Base-by-base conservation (phyloP, 2,113 vertebrate genomes). In the Chaenocephalus aceratus region DNA sequence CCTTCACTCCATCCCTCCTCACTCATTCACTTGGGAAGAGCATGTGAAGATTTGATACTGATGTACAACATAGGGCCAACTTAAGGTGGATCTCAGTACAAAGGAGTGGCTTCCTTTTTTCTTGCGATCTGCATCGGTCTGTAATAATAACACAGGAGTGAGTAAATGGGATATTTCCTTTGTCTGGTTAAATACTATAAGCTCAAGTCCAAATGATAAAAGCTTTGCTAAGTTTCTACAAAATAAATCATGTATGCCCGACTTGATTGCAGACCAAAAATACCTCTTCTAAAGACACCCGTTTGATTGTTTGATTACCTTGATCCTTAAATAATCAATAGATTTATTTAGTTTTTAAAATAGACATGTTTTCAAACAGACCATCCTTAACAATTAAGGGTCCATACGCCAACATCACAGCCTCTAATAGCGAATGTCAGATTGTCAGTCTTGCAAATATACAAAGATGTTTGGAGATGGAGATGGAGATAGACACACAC, bases 111-210 rank as follows among this genome's bases (percentile, higher is more conserved):
- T n/a, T 48, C 13, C 62, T 30, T 65, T 45, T 45, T 49, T 10
- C 63, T 49, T 8, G 49, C n/a, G 45, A 52, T 51, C 54, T 69
- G 36, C 8, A 44, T 77, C 60, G 45, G 49, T 56, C 21, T 23
- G 57, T 9, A 59, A 16, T 15, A 60, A 36, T 11, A 67, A 61
- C 41, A 54, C 45, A 14, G 48, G 23, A 23, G 34, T 14, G 23
- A 61, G 23, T 60, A 11, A 64, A 49, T 45, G 34, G 65, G 58
- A 69, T 63, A 57, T 67, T 79, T 78, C 21, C 18, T 73, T 83
- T 71, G 46, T 68, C 54, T 58, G n/a, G 18, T 80, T 41, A n/a
- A 75, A 66, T 75, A 41, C 56, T 16, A 34, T 41, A 41, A 48
- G 16, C 15, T 30, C 30, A 3, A 30, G 30, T 30, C 30, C 30